Conservation (phyloP, 2,113 vertebrate species). For the Ciconia boyciana region DNA sequence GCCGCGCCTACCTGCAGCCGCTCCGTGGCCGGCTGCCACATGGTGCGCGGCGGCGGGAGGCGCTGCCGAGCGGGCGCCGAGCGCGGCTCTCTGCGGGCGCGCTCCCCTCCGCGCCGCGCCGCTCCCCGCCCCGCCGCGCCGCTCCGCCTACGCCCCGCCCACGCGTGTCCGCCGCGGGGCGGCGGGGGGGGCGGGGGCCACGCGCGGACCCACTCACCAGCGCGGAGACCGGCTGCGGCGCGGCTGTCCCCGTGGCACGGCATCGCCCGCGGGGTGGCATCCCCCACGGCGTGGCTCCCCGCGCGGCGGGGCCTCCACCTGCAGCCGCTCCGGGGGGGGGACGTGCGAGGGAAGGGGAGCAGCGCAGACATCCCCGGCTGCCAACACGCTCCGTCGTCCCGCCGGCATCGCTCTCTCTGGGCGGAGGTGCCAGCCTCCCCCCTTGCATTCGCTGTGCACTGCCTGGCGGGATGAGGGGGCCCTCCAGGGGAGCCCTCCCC, state of each 20-base stretch:
- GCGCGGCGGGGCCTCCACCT: not conserved
- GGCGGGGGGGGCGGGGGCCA: not conserved
- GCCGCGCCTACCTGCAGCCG: conserved; percentile 86
- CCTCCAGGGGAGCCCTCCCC: not conserved
- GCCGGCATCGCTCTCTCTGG: not conserved
- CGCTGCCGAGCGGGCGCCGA: conserved; percentile 63
- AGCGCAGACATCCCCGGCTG: not conserved
- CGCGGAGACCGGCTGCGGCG: too few relatives aligned
- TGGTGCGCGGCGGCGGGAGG: conserved; percentile 68
- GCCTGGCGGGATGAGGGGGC: not conserved
- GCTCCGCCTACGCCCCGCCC: not conserved
- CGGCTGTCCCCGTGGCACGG: not conserved
- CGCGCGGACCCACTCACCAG: not conserved
- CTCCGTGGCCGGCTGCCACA: conserved; percentile 96
- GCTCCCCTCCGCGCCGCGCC: not conserved
- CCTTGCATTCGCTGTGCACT: fast-evolving
- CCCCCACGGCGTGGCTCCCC: not conserved
- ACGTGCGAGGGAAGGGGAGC: not conserved
- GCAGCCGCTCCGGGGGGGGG: not conserved
- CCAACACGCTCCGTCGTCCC: not conserved
- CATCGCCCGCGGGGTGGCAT: not conserved
- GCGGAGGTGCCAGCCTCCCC: not conserved
- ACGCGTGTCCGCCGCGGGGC: not conserved
- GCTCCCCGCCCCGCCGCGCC: not conserved
- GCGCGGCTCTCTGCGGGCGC: conserved; percentile 72